Base-by-base conservation (phyloP, 23 tunicate genomes). In the Halocynthia aurantium region DNA sequence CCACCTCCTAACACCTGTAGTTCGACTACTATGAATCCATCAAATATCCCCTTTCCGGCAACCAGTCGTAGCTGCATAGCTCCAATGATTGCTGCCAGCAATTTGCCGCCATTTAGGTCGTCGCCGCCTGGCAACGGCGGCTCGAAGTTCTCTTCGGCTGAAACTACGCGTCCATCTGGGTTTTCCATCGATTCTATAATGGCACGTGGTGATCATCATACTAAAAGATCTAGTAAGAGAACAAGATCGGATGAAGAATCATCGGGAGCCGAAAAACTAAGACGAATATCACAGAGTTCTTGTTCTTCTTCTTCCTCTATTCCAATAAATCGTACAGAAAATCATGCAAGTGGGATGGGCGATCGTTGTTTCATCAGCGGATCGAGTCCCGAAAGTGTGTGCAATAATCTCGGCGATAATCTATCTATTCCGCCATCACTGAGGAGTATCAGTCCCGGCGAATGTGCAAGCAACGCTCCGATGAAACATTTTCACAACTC, bases 131-230 rank as follows among this genome's bases (percentile, higher is more conserved):
- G 44, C 44, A 31, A 31, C 22, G 62, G 56, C 2, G 5, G 62
- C 10, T 13, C 57, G 11, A 74, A 74, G 31, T 10, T 71, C 11
- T 44, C 10, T 71, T 71, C 57, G 11, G 56, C 15, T 53, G 78
- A 56, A 52, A 52, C 55, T 74, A 5, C 78, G 19, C 12, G 22
- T 54, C 31, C 78, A 12, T 74, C 78, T 12, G 78, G 60, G 31
- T 74, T 74, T 56, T 74, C 78, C 31, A 74, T 74, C 2, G 78
- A 53, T 8, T n/a, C 56, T 22, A 22, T 74, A 11, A 74, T 74
- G 55, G 78, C 64, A 10, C 55, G n/a, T 10, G 57, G 56, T 0
- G 56, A 55, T 8, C 64, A 53, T 53, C 18, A 53, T 54, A 51
- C 22, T 6, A 50, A 51, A 22, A 9, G 55, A 20, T 15, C 55